Percentiles rank a stretch among this genome's conserved stretches.
Evolutionary conservation across 2,797 vertebrate genomes (phyloP).

Genomic region (Tragopan temminckii): DNA sequence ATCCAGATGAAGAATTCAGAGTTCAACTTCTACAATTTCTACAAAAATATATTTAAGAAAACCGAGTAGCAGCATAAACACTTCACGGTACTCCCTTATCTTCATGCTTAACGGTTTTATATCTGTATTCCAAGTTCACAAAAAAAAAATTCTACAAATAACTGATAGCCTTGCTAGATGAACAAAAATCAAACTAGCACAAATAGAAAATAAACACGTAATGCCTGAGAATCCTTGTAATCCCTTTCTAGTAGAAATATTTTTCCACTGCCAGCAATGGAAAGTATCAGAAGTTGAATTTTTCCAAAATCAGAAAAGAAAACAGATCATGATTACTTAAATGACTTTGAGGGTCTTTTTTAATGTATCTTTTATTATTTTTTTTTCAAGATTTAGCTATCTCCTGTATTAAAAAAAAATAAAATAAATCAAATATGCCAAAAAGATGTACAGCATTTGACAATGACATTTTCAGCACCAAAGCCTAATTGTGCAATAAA

Average conservation of each 20-base stretch:
- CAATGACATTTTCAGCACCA: constrained; percentile 16
- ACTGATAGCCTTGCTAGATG: not conserved
- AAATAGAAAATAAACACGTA: not conserved
- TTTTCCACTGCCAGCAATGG: constrained; percentile 49
- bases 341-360: not conserved
- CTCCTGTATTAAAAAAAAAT: not conserved
- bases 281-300: not conserved
- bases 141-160: not conserved
- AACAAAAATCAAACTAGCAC: not conserved
- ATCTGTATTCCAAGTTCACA: not conserved
- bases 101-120: not conserved
- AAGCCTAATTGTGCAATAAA: constrained; percentile 20
- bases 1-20: not conserved
- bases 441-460: not conserved
- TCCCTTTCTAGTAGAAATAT: not conserved
- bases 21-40: not conserved
- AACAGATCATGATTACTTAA: not conserved
- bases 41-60: constrained; percentile 45
- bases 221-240: not conserved
- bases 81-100: not conserved
- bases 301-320: not conserved
- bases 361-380: not conserved
- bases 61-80: constrained; percentile 58
- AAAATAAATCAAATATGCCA: not conserved
- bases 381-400: not conserved